Evolutionary conservation across 2,113 vertebrate species (phyloP).

Genomic region (Entosphenus tridentatus): DNA sequence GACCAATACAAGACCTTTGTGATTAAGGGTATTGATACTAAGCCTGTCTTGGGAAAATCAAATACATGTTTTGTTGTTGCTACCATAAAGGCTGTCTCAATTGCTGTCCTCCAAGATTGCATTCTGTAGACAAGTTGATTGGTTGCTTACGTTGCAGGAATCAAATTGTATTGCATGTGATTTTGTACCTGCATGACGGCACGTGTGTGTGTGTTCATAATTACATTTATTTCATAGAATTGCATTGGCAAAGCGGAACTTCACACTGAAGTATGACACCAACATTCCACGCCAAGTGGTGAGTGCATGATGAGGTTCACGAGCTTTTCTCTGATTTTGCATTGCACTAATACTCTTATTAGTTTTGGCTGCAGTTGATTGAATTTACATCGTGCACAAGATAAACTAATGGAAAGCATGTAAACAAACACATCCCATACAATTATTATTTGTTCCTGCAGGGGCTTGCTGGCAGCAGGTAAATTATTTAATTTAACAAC

Average conservation of each 20-base stretch:
- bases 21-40: neutral
- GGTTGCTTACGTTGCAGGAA: too few relatives aligned
- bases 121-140: too few relatives aligned
- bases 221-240: conserved; percentile 20
- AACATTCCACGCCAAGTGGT: conserved; percentile 51
- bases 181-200: too few relatives aligned
- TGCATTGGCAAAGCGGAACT: conserved; percentile 41
- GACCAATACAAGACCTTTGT: neutral
- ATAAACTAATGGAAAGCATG: neutral
- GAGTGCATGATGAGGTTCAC: conserved; percentile 11
- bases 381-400: too few relatives aligned
- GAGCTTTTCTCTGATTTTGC: neutral
- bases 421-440: conserved; percentile 2
- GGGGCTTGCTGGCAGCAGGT: conserved; percentile 51
- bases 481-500: conserved; percentile 8
- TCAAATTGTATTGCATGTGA: too few relatives aligned
- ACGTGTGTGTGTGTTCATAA: too few relatives aligned
- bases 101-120: too few relatives aligned
- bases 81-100: neutral
- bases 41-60: neutral
- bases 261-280: conserved; percentile 44
- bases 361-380: too few relatives aligned
- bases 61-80: neutral
- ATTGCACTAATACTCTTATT: neutral
- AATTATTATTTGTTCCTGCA: conserved; percentile 13